Conservation (phyloP, 2,888 invertebrate species). For the Coecobrya sp. region DNA sequence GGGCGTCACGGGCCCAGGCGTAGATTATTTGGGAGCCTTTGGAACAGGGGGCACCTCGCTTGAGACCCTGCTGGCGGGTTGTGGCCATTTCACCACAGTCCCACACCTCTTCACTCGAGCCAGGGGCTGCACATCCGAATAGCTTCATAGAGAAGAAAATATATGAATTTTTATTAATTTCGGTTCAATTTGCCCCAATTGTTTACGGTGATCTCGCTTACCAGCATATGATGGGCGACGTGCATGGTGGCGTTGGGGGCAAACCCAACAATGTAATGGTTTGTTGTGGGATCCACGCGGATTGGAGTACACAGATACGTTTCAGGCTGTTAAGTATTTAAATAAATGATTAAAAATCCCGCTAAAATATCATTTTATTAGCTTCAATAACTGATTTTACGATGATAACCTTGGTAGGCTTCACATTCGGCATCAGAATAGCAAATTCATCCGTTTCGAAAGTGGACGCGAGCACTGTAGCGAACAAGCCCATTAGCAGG, state of each 20-base stretch:
- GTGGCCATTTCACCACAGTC: conserved; percentile 97
- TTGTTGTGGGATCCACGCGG: conserved; percentile 92
- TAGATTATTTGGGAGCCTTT: conserved; percentile 93
- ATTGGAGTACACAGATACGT: conserved; percentile 97
- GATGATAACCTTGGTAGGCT: conserved; percentile 93
- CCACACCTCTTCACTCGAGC: conserved; percentile 92
- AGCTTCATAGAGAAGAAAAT: too few relatives aligned
- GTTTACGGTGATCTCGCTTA: background rate
- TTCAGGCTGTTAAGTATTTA: conserved; percentile 92
- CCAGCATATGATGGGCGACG: conserved; percentile 97
- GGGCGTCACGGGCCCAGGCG: conserved; percentile 98
- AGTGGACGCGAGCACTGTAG: too few relatives aligned
- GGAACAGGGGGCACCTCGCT: conserved; percentile 92
- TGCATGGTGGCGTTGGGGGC: conserved; percentile 97
- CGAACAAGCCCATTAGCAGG: too few relatives aligned
- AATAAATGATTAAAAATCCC: background rate
- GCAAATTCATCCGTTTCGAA: conserved; percentile 85
- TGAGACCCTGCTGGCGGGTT: conserved; percentile 88
- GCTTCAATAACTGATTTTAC: too few relatives aligned
- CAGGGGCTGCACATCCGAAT: conserved; percentile 95
- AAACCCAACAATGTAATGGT: conserved; percentile 96
- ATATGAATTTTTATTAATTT: too few relatives aligned
- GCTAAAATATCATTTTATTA: too few relatives aligned
- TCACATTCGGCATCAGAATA: conserved; percentile 94
- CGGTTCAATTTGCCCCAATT: background rate